Base-by-base conservation (phyloP, 2,888 invertebrate species). In the Melanostoma mellinum region DNA sequence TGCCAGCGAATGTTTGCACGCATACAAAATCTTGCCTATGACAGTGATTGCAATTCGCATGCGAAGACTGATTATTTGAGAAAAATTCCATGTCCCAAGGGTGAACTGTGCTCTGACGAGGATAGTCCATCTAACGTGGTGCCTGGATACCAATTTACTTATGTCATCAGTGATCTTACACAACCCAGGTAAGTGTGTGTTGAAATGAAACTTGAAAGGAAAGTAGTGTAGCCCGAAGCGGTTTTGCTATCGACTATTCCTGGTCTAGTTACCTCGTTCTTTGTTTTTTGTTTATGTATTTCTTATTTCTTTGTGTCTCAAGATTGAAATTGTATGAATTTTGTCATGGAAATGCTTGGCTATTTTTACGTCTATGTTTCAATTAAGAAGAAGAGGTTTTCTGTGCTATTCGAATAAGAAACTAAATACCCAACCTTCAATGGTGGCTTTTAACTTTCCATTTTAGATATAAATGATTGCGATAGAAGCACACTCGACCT, bases 61-160 rank as follows among this genome's bases (percentile, higher is more conserved):
- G 94, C 93, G 1, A 90, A 90, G 60, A 86, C 89, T 0, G 93
- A 96, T 89, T 95, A 97, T 88, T 92, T 98, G 56, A 93, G 98
- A 79, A 94, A 94, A 88, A 94, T 99, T 77, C 99, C 99, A 0
- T 99, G 98, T 89, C 93, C 94, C 0, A 93, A 92, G 87, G 94
- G 94, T 35, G 90, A 93, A 85, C 90, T 98, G 1, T 99, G 99
- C 91, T 90, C 93, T 46, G 98, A 98, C 91, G 98, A 98, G 91
- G 97, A 97, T 91, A 93, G 94, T 76, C 94, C 96, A 33, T 93
- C 93, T 91, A 96, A 97, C 93, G 97, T 99, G 2, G 93, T 99
- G 8, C 94, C 94, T 87, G 95, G 95, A 60, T 94, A 96, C 91
- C 99, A 99, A 92, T 98, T 99, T 91, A 99, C 99, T 0, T 98